Base-by-base conservation (phyloP, 1,140 invertebrate genomes). In the Periplaneta americana region DNA sequence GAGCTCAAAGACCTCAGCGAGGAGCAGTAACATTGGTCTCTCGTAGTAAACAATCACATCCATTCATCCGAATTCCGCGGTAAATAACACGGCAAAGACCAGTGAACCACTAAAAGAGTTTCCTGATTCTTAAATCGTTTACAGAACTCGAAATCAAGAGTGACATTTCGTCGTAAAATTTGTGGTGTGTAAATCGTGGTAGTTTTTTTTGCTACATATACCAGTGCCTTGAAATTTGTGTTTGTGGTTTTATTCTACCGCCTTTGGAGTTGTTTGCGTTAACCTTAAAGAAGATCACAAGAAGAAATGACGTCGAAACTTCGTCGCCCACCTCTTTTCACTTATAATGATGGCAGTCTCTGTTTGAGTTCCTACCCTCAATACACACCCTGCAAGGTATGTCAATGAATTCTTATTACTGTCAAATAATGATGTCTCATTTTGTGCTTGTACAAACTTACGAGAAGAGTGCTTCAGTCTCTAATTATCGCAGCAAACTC, bases 231-330 rank as follows among this genome's bases (percentile, higher is more conserved):
- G 6, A 48, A 13, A 48, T 48, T 22, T 48, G 39, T 48, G 39
- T 48, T 2, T 66, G 4, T 66, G 8, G n/a, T 8, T n/a, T n/a
- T 66, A n/a, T n/a, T 66, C 1, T 6, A 66, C 6, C 22, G 22
- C 28, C 6, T 8, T 66, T 28, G 48, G 11, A 66, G 0, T 11
- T 8, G 48, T 28, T 28, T 66, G 28, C 22, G 22, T 66, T 66
- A n/a, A n/a, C 10, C 28, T 66, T 66, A 8, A 66, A 66, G n/a
- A n/a, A 66, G 28, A 28, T 28, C 0, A 28, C 10, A 28, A 66
- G 22, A 28, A 28, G 75, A 82, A 28, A 89, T 89, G 88, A 85
- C 88, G 18, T 89, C 87, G 13, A 89, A 89, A 83, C 84, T 89
- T 77, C 83, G 88, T 79, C 82, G 88, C 76, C 84, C 86, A 18